phyloP scores from a whole-genome alignment of 1,140 invertebrate species.

The Bombus cullumanus region DNA sequence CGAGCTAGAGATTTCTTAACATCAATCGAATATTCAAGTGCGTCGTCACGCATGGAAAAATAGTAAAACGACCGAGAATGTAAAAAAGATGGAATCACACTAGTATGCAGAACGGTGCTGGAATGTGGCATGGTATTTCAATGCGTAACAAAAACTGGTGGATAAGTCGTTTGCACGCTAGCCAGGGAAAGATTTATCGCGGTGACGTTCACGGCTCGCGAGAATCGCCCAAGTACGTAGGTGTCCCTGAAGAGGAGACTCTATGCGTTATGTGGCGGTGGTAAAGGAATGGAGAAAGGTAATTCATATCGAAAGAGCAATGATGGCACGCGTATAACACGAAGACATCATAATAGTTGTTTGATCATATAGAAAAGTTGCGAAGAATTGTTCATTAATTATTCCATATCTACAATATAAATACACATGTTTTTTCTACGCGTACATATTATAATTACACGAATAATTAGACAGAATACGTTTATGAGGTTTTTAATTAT shows the following conservation, averaged over 20 bases:
- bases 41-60: slow-evolving; percentile 3
- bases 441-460: neutral
- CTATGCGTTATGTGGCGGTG: too few species aligned
- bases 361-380: neutral
- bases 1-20: neutral
- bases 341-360: neutral
- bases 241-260: neutral
- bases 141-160: slow-evolving; percentile 32
- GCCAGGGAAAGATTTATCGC: slow-evolving; percentile 25
- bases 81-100: neutral
- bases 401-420: neutral
- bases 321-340: neutral
- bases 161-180: slow-evolving; percentile 12
- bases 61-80: neutral
- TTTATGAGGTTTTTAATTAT: neutral
- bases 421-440: neutral
- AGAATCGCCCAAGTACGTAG: neutral
- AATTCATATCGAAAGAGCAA: neutral
- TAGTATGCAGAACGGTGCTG: neutral
- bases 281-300: slow-evolving; percentile 11
- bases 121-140: slow-evolving; percentile 33
- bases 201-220: slow-evolving; percentile 21
- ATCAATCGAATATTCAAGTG: neutral
- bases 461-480: too few species aligned
- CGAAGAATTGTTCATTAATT: neutral